Evolutionary conservation across 30 jellyfish, hydroid and myxozoan species (phyloP), one percentile per base, ranked within the genome.

Genomic region (Cassiopea xamachana): DNA sequence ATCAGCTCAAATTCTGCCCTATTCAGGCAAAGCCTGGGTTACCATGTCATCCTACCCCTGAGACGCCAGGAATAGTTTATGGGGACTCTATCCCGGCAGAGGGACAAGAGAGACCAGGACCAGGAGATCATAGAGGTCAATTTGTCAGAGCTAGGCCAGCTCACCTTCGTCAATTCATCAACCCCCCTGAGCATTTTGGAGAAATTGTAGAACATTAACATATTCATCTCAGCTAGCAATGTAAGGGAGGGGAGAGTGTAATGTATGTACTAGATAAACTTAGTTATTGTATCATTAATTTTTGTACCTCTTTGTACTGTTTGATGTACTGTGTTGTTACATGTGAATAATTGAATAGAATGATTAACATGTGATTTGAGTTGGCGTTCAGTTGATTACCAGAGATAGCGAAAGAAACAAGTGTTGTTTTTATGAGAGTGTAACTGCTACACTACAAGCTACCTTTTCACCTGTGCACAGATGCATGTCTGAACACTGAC

Each of bases 111-210:
- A 67, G 76, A 19, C 46, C 46, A 67, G 46, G 46, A 14, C 39
- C 39, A 27, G 39, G 39, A 27, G 46, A 19, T 13, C 76, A 14
- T 67, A 67, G 76, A 19, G 76, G 64, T 10, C 12, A 67, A 14
- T 15, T 67, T 14, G 46, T 16, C 46, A 19, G 76, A 14, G 46
- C 81, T 72, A 50, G 87, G 51, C 75, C 73, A 12, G 75, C 74
- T 19, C 87, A 79, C 62, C 87, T 50, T 79, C 81, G 87, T 4
- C 87, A 79, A 72, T 18, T 72, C 79, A 48, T 79, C 7, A 48
- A 79, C 87, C 87, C 87, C 48, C 87, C 87, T 43, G 48, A 16
- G 47, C 87, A 14, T 79, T 79, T 55, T 79, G 87, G 87, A 51
- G 87, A 79, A 13, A 16, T 47, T 79, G 87, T 79, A 79, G 50